Percentiles rank a stretch among this genome's conserved stretches.
phyloP scores from a whole-genome alignment of 1,140 invertebrate genomes.

The Polypedilum vanderplanki region DNA sequence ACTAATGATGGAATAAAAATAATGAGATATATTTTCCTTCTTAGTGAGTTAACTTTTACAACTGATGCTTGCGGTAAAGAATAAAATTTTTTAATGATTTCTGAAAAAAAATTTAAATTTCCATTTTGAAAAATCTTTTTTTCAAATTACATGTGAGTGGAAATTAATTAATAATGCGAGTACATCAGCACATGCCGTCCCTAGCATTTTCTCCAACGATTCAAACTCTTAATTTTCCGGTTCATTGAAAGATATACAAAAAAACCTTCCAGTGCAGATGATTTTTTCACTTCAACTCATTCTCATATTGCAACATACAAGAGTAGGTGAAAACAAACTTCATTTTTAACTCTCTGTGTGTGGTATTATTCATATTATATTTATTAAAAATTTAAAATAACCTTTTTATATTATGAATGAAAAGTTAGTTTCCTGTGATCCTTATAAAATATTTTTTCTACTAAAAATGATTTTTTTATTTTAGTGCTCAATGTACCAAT shows the following conservation, averaged over 20 bases:
- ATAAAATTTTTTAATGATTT: not conserved
- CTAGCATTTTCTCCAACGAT: not conserved
- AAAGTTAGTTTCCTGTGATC: conserved; percentile 17
- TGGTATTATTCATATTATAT: not conserved
- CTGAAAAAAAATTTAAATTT: not conserved
- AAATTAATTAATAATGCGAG: not conserved
- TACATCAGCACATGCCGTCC: not conserved
- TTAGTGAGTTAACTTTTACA: not conserved
- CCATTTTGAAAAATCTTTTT: too few species aligned
- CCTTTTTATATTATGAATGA: not conserved
- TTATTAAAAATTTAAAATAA: conserved; percentile 20
- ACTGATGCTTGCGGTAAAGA: not conserved
- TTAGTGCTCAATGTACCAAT: too few species aligned
- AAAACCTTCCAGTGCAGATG: conserved; percentile 19
- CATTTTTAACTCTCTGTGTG: not conserved
- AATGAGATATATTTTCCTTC: not conserved
- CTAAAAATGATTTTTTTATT: too few species aligned
- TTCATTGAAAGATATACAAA: not conserved
- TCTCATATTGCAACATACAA: not conserved
- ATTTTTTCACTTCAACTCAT: not conserved
- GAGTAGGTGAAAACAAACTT: not conserved
- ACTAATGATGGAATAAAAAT: too few species aligned
- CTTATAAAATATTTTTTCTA: not conserved
- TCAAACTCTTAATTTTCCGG: conserved; percentile 26
- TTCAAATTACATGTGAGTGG: not conserved